Percentiles rank a stretch among this genome's conserved stretches.
Conservation (phyloP, 2,888 invertebrate genomes). For the Brachyptera risi region DNA sequence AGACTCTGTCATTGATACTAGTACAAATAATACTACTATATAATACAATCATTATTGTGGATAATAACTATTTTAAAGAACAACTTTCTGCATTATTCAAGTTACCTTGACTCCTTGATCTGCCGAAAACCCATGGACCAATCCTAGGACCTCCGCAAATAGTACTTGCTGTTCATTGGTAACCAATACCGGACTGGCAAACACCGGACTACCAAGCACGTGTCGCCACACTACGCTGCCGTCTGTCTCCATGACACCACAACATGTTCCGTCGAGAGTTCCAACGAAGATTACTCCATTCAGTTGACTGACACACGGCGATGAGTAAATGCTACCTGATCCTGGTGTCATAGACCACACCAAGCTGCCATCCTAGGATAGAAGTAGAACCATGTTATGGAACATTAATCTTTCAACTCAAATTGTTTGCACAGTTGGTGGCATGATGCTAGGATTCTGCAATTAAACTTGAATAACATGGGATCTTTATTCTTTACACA, state of each 20-base stretch:
- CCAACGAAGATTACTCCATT: conserved; percentile 14
- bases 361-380: conserved; percentile 34
- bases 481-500: too few relatives aligned
- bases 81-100: too few relatives aligned
- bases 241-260: conserved; percentile 49
- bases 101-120: conserved; percentile 51
- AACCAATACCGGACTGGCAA: conserved; percentile 54
- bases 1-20: too few relatives aligned
- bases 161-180: conserved; percentile 42
- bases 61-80: too few relatives aligned
- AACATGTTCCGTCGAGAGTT: conserved; percentile 39
- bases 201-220: conserved; percentile 57
- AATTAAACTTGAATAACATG: too few relatives aligned
- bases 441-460: too few relatives aligned
- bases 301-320: conserved; percentile 23
- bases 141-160: conserved; percentile 55
- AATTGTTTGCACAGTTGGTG: too few relatives aligned
- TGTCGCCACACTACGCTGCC: conserved; percentile 58
- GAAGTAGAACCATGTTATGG: too few relatives aligned
- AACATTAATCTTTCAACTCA: too few relatives aligned
- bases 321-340: conserved; percentile 24
- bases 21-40: too few relatives aligned
- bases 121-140: conserved; percentile 51
- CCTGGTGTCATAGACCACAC: conserved; percentile 37
- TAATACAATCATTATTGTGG: too few relatives aligned